Evolutionary conservation across 2,797 vertebrate genomes (phyloP).

Genomic region (Myotis daubentonii): DNA sequence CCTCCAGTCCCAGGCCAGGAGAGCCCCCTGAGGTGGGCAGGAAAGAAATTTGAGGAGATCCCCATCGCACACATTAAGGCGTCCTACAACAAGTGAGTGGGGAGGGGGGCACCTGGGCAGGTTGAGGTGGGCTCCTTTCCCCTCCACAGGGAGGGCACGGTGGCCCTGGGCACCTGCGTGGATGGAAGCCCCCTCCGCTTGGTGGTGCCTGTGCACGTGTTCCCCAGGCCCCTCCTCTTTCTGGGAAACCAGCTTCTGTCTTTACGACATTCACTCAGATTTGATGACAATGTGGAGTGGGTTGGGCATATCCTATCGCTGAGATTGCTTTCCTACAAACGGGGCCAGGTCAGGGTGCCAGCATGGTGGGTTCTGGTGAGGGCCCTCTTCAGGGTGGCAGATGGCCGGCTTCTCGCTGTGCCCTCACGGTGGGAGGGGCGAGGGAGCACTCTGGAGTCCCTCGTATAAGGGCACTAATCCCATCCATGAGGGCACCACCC

Average conservation of each 20-base stretch:
- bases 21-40: conserved; percentile 90
- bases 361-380: neutral
- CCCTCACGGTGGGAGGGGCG: neutral
- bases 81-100: conserved; percentile 96
- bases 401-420: neutral
- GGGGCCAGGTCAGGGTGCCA: neutral
- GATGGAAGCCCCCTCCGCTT: neutral
- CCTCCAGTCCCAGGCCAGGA: conserved; percentile 90
- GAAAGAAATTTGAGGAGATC: conserved; percentile 92
- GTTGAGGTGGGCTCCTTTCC: neutral
- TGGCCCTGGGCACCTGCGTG: neutral
- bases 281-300: neutral
- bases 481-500: neutral
- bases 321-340: neutral
- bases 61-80: conserved; percentile 94
- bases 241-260: neutral
- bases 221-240: neutral
- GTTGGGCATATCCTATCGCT: neutral
- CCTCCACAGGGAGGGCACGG: fast-evolving
- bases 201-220: fast-evolving
- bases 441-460: neutral
- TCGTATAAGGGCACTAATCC: neutral
- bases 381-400: neutral
- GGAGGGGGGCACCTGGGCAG: neutral
- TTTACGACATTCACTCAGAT: neutral